These are phyloP conservation scores for Brachyalestes nurse DNA, from an alignment of 2,797 vertebrate species.

Conservation along the genomic window DNA sequence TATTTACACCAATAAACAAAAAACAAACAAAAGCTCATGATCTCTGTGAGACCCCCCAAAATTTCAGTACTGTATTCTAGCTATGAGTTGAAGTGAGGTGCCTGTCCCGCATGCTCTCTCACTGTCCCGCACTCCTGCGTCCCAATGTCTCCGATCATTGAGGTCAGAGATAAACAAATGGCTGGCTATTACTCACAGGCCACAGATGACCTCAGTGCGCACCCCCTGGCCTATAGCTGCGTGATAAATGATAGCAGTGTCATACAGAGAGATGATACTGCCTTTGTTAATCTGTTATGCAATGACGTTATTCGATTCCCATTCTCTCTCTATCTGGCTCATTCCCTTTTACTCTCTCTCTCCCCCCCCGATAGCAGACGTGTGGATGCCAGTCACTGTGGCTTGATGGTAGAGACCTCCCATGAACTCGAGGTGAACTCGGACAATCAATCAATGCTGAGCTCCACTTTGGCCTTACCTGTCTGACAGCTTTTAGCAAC, in stretches of 20 bases:
- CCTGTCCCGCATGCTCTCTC: constrained; percentile 20
- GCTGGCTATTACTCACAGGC: constrained; percentile 51
- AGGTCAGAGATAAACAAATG: constrained; percentile 53
- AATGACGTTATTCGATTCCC: constrained; percentile 51
- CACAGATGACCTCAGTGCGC: constrained; percentile 54
- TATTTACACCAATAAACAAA: background rate
- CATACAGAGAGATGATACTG: constrained; percentile 51
- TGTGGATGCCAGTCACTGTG: constrained; percentile 79
- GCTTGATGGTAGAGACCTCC: constrained; percentile 77
- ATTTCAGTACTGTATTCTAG: constrained; percentile 3
- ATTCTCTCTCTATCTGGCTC: constrained; percentile 21
- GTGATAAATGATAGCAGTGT: constrained; percentile 56
- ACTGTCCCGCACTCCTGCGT: constrained; percentile 42
- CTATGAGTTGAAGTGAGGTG: background rate
- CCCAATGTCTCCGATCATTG: constrained; percentile 48
- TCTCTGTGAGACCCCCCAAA: background rate
- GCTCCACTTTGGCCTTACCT: constrained; percentile 74
- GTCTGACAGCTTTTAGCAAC: constrained; percentile 77
- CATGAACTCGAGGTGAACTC: constrained; percentile 80
- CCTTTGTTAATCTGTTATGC: constrained; percentile 53
- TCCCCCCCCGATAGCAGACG: constrained; percentile 41
- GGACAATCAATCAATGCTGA: constrained; percentile 77
- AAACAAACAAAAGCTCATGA: background rate
- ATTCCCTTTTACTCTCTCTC: constrained; percentile 29
- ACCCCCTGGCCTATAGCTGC: constrained; percentile 44